phyloP scores from a whole-genome alignment of 1,140 invertebrate species.

The Pachypsylla venusta region DNA sequence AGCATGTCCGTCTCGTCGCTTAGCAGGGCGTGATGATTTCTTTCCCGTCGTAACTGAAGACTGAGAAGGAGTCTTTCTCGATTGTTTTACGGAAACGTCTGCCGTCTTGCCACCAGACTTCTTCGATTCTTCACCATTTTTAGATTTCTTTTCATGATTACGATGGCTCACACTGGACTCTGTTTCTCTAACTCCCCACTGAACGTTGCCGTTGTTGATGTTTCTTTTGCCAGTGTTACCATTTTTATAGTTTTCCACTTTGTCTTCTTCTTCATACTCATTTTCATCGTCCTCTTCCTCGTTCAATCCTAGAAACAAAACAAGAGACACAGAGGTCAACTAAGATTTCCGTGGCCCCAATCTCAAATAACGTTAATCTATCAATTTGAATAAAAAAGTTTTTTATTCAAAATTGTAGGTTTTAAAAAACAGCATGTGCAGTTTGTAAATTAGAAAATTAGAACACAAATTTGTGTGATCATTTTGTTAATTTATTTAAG shows the following conservation, averaged over 20 bases:
- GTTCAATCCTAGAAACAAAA: background rate
- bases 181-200: background rate
- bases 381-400: too few relatives aligned
- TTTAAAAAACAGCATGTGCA: too few relatives aligned
- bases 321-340: too few relatives aligned
- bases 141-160: background rate
- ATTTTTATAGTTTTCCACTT: background rate
- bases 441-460: too few relatives aligned
- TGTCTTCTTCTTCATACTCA: background rate
- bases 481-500: too few relatives aligned
- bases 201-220: background rate
- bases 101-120: background rate
- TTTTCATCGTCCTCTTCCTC: background rate
- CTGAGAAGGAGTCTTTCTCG: background rate
- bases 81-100: background rate
- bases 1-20: constrained; percentile 4
- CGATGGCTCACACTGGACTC: constrained; percentile 5
- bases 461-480: too few relatives aligned
- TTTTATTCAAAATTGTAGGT: too few relatives aligned
- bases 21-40: background rate
- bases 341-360: too few relatives aligned
- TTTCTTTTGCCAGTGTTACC: background rate
- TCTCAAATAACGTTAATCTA: too few relatives aligned
- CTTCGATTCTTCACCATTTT: constrained; percentile 13
- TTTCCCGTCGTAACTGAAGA: background rate